Base-by-base conservation (phyloP, 92 coral and sea anemone genomes). In the Phymanthus crucifer region DNA sequence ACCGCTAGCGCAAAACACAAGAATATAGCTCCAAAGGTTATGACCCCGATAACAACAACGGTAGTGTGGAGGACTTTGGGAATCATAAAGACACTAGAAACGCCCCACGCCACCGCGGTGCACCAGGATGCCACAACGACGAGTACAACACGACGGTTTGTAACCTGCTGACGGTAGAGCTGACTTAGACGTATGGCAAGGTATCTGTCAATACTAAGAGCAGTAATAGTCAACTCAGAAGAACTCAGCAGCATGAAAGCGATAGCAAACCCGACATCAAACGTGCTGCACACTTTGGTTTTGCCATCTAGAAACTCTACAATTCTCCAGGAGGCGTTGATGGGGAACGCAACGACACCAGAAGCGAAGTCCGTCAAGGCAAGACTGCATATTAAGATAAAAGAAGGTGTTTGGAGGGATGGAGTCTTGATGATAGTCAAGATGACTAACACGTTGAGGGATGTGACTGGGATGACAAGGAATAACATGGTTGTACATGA, bases 341-440 rank as follows among this genome's bases (percentile, higher is more conserved):
- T 24, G 10, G 83, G 75, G 1, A 69, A 69, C 14, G 83, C 24
- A 1, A 37, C 27, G 31, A 79, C 26, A 3, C 74, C 83, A 64
- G 83, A 32, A 6, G 75, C 75, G 6, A 79, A 67, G 64, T 79
- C 83, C 3, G 83, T 69, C 43, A 67, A 68, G 16, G 83, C 83
- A 11, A 79, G 75, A 50, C 83, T 79, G 50, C 75, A 79, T 9
- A 79, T 32, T 37, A 79, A 13, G 31, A 79, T 70, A 34, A 37
- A 79, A 3, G 83, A 79, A 23, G 83, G 83, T 3, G 75, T 79
- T 32, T 69, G 75, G 23, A 79, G 75, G 1, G 75, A 27, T n/a
- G 73, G 50, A 14, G 38, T 79, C 64, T 79, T 79, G 11, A 66
- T 24, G 0, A 79, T 38, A 8, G 75, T 69, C 75, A 74, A 79